Evolutionary conservation across 2,797 vertebrate genomes (phyloP), one percentile per base, ranked within the genome.

Genomic region (Siniperca undulata): DNA sequence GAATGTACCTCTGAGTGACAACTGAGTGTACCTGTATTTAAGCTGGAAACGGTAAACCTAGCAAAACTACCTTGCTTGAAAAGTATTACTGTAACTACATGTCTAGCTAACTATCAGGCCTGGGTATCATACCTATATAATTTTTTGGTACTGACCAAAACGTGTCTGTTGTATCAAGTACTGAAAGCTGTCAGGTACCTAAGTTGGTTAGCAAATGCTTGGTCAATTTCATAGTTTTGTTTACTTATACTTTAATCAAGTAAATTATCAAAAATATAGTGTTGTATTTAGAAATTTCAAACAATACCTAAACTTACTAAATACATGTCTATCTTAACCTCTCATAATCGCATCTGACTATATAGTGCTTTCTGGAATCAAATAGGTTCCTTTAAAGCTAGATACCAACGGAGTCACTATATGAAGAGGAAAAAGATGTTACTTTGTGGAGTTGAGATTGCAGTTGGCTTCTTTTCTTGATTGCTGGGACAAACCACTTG

Each of bases 401-500:
- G 46, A 74, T 71, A 70, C 22, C 58, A 56, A 40, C 8, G 38
- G 11, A 74, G 61, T 67, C 30, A 68, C 24, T 50, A 66, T 36
- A 61, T 56, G 40, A 71, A 79, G 62, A 90, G 38, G 59, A 85
- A 81, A 77, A 76, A 79, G 7, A 53, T 27, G 36, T 87, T 83
- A 88, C 86, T 83, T 70, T 67, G 62, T 84, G 56, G 60, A 84
- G 87, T 48, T 59, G 65, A 71, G 64, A 38, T 34, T 19, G 72
- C 70, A 73, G 88, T 20, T 70, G 69, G 64, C 87, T 89, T 89
- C 89, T 89, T 79, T 70, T 84, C 82, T 92, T 86, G 78, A 80
- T 81, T 1, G 44, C 30, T 27, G 76, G 67, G 72, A 74, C 0
- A 13, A 87, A 80, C 48, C 46, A 56, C 53, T 72, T 56, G 17